phyloP scores from a whole-genome alignment of 2,113 vertebrate species.

The Actenoides hombroni region DNA sequence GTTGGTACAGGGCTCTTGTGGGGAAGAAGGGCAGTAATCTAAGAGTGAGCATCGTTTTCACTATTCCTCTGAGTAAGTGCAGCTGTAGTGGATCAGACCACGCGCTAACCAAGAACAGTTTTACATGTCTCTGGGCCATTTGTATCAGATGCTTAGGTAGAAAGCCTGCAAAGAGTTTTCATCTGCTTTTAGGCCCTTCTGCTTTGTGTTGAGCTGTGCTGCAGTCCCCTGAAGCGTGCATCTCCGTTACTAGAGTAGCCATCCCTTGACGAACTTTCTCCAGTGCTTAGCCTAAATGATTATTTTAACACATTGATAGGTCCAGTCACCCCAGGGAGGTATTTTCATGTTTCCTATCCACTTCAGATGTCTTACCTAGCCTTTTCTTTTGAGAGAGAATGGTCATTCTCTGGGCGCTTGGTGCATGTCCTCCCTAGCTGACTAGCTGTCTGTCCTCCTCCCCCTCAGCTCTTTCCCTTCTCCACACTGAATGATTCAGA shows the following conservation, averaged over 20 bases:
- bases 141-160: not conserved
- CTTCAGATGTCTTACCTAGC: not conserved
- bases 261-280: not conserved
- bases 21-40: not conserved
- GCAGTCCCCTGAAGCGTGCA: not conserved
- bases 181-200: not conserved
- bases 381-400: not conserved
- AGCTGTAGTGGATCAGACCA: not conserved
- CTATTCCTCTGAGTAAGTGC: rapidly evolving
- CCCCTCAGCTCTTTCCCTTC: not conserved
- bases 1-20: not conserved
- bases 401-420: not conserved
- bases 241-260: not conserved
- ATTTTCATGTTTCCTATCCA: rapidly evolving
- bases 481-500: not conserved
- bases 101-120: not conserved
- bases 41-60: not conserved
- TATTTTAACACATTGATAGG: not conserved
- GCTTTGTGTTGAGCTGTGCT: not conserved
- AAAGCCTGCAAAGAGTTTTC: not conserved
- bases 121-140: not conserved
- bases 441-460: not conserved
- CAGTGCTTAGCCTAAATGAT: not conserved
- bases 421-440: rapidly evolving
- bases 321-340: not conserved